These are phyloP conservation scores for Tholera decimalis DNA, from an alignment of 2,888 invertebrate species.

Conservation along the genomic window DNA sequence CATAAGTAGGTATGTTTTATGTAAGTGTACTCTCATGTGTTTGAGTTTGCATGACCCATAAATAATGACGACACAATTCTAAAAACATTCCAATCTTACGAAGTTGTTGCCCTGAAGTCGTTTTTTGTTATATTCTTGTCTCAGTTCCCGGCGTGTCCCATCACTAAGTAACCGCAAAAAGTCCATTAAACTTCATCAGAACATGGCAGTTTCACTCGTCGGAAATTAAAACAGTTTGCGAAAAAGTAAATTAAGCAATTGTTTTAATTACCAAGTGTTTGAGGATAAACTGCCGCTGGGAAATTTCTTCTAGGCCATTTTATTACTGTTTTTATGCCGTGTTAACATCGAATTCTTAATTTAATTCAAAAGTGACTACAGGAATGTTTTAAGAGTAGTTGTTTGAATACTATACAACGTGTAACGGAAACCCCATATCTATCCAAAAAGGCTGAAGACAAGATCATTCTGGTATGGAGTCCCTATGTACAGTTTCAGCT, in stretches of 20 bases:
- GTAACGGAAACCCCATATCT: no score
- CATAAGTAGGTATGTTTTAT: no score
- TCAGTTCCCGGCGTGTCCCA: background rate
- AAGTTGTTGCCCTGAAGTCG: no score
- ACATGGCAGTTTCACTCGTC: conserved; percentile 5
- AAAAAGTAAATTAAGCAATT: conserved; percentile 31
- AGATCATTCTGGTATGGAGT: no score
- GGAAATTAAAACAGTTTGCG: conserved; percentile 32
- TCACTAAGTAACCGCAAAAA: conserved; percentile 35
- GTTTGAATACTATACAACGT: no score
- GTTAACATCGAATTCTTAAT: background rate
- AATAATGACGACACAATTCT: no score
- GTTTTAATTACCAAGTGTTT: conserved; percentile 19
- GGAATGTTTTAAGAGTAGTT: background rate
- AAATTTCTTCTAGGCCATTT: background rate
- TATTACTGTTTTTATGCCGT: background rate
- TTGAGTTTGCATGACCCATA: no score
- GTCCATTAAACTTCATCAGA: conserved; percentile 34
- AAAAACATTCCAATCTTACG: no score
- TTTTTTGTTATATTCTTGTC: background rate
- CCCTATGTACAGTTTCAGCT: no score
- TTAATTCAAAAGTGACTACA: background rate
- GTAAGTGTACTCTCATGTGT: no score
- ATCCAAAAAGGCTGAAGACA: no score
- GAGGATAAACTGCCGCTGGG: conserved; percentile 5